These are phyloP conservation scores for Dione juno DNA, from an alignment of 2,888 invertebrate species.

Conservation along the genomic window DNA sequence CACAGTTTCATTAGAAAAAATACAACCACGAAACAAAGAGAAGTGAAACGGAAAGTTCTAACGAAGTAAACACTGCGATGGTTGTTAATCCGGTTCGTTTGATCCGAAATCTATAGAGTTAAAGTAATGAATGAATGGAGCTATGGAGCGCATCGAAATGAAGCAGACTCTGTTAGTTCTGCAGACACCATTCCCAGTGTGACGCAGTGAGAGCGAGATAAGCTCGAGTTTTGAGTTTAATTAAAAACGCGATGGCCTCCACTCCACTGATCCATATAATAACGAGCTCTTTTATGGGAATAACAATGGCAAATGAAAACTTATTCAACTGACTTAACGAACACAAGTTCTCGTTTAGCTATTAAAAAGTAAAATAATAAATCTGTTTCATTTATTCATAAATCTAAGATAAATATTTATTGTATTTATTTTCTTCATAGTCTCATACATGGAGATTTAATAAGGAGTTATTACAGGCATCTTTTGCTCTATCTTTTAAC, in stretches of 20 bases:
- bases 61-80: neutral
- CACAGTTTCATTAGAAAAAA: constrained; percentile 5
- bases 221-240: constrained; percentile 4
- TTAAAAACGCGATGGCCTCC: constrained; percentile 7
- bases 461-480: too few relatives aligned
- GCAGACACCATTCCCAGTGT: neutral
- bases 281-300: constrained; percentile 23
- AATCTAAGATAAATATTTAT: neutral
- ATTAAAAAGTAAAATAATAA: constrained; percentile 5
- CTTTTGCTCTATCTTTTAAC: too few relatives aligned
- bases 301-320: constrained; percentile 25
- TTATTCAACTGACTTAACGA: constrained; percentile 23
- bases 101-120: neutral
- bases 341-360: constrained; percentile 4
- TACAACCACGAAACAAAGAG: neutral
- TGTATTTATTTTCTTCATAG: too few relatives aligned
- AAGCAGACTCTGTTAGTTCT: neutral
- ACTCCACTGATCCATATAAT: constrained; percentile 23
- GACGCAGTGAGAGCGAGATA: constrained; percentile 1
- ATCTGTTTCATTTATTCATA: neutral
- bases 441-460: too few relatives aligned
- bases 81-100: neutral
- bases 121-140: constrained; percentile 3
- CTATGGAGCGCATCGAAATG: neutral
- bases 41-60: constrained; percentile 14